phyloP scores from a whole-genome alignment of 1,140 invertebrate genomes.

The Tenebrio molitor region DNA sequence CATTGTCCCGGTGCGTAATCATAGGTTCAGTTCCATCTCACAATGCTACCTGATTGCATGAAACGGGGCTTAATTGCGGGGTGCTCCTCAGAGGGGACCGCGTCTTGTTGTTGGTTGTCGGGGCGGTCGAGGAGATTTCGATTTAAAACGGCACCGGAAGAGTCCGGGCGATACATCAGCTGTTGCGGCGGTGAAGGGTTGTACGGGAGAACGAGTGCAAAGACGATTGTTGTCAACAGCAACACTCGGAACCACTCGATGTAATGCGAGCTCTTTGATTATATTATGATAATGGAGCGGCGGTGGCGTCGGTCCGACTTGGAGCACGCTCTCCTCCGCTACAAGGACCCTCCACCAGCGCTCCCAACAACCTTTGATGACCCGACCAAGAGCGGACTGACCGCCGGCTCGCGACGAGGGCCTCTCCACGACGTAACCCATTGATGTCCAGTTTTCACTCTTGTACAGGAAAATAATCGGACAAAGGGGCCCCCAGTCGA shows the following conservation, averaged over 20 bases:
- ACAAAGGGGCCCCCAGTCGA: too few species aligned
- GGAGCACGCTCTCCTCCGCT: slow-evolving; percentile 40
- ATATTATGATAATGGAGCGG: slow-evolving; percentile 51
- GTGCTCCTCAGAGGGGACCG: neutral
- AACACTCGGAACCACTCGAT: slow-evolving; percentile 47
- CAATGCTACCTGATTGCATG: slow-evolving; percentile 20
- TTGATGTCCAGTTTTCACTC: neutral
- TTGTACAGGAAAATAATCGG: too few species aligned
- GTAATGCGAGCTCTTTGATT: slow-evolving; percentile 51
- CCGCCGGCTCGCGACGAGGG: slow-evolving; percentile 37
- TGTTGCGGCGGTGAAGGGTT: slow-evolving; percentile 31
- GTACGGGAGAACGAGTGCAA: slow-evolving; percentile 38
- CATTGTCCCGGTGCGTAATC: slow-evolving; percentile 3
- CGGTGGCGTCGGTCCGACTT: slow-evolving; percentile 48
- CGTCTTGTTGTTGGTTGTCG: neutral
- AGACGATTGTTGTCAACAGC: slow-evolving; percentile 52
- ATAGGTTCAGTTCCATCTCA: slow-evolving; percentile 15
- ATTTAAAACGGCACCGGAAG: too few species aligned
- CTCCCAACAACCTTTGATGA: slow-evolving; percentile 48
- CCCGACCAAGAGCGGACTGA: slow-evolving; percentile 35
- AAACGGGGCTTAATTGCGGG: slow-evolving; percentile 6
- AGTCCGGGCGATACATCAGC: neutral
- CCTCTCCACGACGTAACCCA: slow-evolving; percentile 39
- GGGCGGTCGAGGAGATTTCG: too few species aligned
- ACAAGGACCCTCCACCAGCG: slow-evolving; percentile 42